Evolutionary conservation across 2,797 vertebrate species (phyloP).

Genomic region (Cetoscarus ocellatus): DNA sequence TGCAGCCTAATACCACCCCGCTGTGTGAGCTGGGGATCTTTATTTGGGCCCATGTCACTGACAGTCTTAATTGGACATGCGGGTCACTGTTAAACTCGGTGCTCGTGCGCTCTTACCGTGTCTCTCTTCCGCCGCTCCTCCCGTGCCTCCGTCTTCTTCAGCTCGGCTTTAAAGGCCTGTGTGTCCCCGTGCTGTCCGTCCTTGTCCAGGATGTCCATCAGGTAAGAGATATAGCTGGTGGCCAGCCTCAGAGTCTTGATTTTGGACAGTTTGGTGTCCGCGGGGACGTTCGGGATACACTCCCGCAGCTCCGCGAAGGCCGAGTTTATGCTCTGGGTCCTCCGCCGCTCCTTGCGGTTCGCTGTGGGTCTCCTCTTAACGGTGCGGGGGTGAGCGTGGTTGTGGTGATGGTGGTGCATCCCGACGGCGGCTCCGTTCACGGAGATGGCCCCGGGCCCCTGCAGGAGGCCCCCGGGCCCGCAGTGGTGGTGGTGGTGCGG

Average conservation of each 20-base stretch:
- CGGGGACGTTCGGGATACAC: slow-evolving; percentile 98
- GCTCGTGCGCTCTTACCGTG: slow-evolving; percentile 83
- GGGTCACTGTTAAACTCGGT: too few relatives aligned
- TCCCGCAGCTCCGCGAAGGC: slow-evolving; percentile 97
- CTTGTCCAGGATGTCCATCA: slow-evolving; percentile 99
- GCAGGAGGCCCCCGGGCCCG: slow-evolving; percentile 62
- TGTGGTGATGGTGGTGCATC: slow-evolving; percentile 58
- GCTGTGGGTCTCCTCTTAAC: slow-evolving; percentile 96
- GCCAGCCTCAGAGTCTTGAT: slow-evolving; percentile 97
- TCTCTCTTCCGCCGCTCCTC: slow-evolving; percentile 97
- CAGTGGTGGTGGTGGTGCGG: slow-evolving; percentile 73
- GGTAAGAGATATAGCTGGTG: slow-evolving; percentile 99
- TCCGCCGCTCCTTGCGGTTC: slow-evolving; percentile 96
- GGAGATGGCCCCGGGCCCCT: slow-evolving; percentile 50
- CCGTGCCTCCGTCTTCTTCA: slow-evolving; percentile 96
- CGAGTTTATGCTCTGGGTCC: slow-evolving; percentile 99
- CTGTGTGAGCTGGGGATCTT: too few relatives aligned
- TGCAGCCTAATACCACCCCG: too few relatives aligned
- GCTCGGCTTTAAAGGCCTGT: slow-evolving; percentile 98
- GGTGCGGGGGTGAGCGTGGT: slow-evolving; percentile 92
- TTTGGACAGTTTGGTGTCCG: slow-evolving; percentile 98
- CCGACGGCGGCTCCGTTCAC: slow-evolving; percentile 66
- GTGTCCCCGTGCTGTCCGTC: slow-evolving; percentile 96
- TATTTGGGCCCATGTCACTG: too few relatives aligned
- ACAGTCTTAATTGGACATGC: too few relatives aligned